Percentiles rank a stretch among this genome's conserved stretches.
Evolutionary conservation across 2,113 vertebrate species (phyloP).

Genomic region (Hippolais icterina): DNA sequence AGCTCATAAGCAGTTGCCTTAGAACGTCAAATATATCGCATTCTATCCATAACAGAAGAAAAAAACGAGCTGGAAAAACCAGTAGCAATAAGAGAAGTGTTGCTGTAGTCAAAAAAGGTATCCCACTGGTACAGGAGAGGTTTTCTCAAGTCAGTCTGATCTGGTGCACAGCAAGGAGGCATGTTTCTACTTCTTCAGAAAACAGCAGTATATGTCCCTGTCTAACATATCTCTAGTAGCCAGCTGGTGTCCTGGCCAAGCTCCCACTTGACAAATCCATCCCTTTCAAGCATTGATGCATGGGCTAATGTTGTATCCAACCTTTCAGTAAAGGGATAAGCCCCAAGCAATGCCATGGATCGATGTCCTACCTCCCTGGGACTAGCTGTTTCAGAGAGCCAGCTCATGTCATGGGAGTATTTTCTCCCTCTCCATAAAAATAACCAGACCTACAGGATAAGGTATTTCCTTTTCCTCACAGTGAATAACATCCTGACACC

Average conservation of each 20-base stretch:
- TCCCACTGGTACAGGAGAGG: not conserved
- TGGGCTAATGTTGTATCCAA: not conserved
- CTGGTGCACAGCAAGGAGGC: not conserved
- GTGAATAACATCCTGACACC: conserved; percentile 12
- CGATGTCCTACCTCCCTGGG: not conserved
- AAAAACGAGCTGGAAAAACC: not conserved
- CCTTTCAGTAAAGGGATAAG: not conserved
- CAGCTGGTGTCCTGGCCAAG: not conserved
- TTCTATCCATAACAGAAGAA: not conserved
- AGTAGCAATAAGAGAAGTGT: not conserved
- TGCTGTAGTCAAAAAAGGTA: not conserved
- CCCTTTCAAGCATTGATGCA: not conserved
- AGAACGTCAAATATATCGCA: not conserved
- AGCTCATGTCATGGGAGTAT: not conserved
- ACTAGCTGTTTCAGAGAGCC: not conserved
- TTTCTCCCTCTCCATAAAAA: not conserved
- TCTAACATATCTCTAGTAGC: not conserved
- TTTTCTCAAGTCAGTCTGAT: not conserved
- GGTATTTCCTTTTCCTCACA: conserved; percentile 18
- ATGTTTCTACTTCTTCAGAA: not conserved
- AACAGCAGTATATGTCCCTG: not conserved
- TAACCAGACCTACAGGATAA: conserved; percentile 2
- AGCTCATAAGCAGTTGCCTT: not conserved
- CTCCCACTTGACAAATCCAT: not conserved
- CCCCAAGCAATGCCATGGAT: not conserved